These are phyloP conservation scores for Prionailurus viverrinus DNA, from an alignment of 2,113 vertebrate genomes.

Conservation along the genomic window DNA sequence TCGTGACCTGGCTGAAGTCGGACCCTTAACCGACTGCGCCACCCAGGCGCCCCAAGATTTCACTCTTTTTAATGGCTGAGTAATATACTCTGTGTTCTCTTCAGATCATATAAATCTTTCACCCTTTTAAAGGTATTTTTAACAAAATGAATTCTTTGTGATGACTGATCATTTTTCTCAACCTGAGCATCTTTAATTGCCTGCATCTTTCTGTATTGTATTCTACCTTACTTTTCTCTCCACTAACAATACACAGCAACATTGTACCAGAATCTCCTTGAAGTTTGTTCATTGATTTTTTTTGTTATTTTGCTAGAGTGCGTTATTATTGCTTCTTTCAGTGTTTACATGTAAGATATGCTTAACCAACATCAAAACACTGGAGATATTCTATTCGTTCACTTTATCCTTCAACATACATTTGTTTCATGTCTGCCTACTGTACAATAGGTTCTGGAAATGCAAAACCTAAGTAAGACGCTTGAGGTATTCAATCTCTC, in stretches of 20 bases:
- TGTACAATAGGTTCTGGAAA: not conserved
- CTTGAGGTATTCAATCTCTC: not conserved
- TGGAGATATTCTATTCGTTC: constrained; percentile 34
- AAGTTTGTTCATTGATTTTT: constrained; percentile 40
- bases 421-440: constrained; percentile 24
- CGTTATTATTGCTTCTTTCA: not conserved
- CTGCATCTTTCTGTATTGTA: not conserved
- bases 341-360: constrained; percentile 40
- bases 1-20: too few species aligned
- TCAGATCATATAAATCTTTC: too few species aligned
- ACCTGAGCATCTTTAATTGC: not conserved
- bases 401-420: constrained; percentile 47
- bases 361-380: constrained; percentile 34
- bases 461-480: not conserved
- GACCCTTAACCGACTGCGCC: too few species aligned
- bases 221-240: not conserved
- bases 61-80: too few species aligned
- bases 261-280: not conserved
- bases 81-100: too few species aligned
- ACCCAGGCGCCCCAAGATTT: too few species aligned
- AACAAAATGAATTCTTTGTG: constrained; percentile 32
- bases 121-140: not conserved
- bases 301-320: not conserved
- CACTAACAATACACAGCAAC: not conserved
- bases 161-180: not conserved